Percentiles rank a stretch among this genome's conserved stretches.
These are phyloP conservation scores for Falcaria lacertinaria DNA, from an alignment of 2,888 invertebrate species.

Conservation along the genomic window DNA sequence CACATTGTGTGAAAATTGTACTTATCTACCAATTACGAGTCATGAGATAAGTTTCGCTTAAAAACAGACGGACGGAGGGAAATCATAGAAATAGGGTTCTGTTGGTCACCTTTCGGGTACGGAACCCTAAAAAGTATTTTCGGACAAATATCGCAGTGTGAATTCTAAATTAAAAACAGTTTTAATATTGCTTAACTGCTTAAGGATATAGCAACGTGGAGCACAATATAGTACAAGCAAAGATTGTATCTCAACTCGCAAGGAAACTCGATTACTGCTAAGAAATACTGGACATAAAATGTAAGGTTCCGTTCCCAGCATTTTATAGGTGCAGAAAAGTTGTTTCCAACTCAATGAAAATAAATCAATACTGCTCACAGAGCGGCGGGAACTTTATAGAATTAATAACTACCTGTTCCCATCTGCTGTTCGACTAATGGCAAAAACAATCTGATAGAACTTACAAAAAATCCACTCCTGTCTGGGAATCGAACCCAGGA, in stretches of 20 bases:
- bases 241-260: background rate
- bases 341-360: background rate
- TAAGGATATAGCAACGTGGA: background rate
- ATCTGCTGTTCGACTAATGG: background rate
- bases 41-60: too few species aligned
- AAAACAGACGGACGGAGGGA: too few species aligned
- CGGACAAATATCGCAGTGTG: too few species aligned
- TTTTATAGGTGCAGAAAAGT: background rate
- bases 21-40: too few species aligned
- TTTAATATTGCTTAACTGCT: background rate
- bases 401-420: background rate
- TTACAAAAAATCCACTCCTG: slow-evolving; percentile 45
- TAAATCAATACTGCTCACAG: background rate
- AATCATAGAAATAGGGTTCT: too few species aligned
- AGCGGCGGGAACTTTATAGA: background rate
- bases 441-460: slow-evolving; percentile 9
- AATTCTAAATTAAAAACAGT: background rate
- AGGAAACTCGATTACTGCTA: background rate
- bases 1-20: too few species aligned
- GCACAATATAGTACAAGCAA: background rate
- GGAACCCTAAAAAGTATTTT: background rate
- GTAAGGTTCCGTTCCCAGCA: background rate
- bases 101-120: too few species aligned
- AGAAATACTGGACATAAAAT: background rate
- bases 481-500: slow-evolving; percentile 64